Percentiles rank a stretch among this genome's conserved stretches.
Evolutionary conservation across 2,797 vertebrate species (phyloP).

Genomic region (Clarias laeviceps): DNA sequence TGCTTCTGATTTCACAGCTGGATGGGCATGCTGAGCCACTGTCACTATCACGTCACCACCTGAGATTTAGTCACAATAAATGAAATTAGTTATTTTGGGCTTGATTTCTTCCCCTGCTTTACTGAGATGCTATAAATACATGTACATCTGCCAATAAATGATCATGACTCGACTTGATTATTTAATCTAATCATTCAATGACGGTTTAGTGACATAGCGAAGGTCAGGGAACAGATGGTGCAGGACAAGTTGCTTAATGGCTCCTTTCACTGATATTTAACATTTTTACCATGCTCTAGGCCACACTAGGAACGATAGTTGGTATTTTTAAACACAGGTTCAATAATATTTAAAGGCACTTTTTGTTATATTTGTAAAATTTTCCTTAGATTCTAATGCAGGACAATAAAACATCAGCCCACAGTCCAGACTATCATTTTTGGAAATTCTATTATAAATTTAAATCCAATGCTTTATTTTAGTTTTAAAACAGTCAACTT

Average conservation of each 20-base stretch:
- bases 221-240: conserved; percentile 34
- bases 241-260: conserved; percentile 26
- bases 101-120: conserved; percentile 49
- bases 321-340: background rate
- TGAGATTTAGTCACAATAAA: conserved; percentile 52
- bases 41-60: conserved; percentile 41
- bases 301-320: background rate
- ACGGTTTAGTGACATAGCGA: conserved; percentile 31
- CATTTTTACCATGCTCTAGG: background rate
- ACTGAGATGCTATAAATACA: conserved; percentile 55
- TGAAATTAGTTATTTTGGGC: conserved; percentile 46
- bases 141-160: conserved; percentile 10
- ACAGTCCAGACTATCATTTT: background rate
- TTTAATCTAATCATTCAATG: conserved; percentile 38
- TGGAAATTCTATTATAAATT: background rate
- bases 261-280: background rate
- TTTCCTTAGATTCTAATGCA: background rate
- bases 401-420: background rate
- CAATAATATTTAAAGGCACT: background rate
- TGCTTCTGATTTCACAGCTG: conserved; percentile 54
- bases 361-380: background rate
- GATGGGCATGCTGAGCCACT: conserved; percentile 41
- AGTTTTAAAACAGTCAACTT: background rate
- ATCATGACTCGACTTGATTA: background rate
- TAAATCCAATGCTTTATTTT: background rate